phyloP scores from a whole-genome alignment of 2,888 invertebrate genomes.

The Nemurella pictetii region DNA sequence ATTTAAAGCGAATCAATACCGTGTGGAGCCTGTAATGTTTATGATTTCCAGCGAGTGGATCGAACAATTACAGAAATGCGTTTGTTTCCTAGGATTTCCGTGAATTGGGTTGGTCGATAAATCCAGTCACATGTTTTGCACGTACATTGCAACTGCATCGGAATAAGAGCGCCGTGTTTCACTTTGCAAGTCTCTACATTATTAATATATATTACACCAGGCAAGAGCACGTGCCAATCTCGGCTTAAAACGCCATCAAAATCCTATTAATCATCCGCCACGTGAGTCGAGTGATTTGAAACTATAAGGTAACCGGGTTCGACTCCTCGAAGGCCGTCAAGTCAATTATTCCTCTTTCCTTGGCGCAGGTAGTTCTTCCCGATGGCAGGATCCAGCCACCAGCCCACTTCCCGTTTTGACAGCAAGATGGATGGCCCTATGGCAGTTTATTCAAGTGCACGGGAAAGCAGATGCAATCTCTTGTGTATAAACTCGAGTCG shows the following conservation, averaged over 20 bases:
- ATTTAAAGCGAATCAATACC: not conserved
- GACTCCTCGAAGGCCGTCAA: not conserved
- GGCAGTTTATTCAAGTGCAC: not conserved
- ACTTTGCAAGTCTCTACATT: not conserved
- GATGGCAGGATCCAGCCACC: slow-evolving; percentile 2
- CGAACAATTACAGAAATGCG: not conserved
- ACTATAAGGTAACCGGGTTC: slow-evolving; percentile 9
- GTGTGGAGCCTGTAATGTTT: not conserved
- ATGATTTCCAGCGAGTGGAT: not conserved
- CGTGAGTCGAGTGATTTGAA: not conserved
- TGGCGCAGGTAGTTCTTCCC: slow-evolving; percentile 1
- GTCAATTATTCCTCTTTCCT: slow-evolving; percentile 22
- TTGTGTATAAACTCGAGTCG: not conserved
- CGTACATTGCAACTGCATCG: not conserved
- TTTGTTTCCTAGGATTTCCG: not conserved
- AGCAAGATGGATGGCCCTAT: slow-evolving; percentile 16
- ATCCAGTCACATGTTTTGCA: not conserved
- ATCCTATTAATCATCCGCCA: not conserved
- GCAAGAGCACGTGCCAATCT: not conserved
- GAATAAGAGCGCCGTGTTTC: not conserved
- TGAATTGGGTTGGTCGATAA: not conserved
- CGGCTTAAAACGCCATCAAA: slow-evolving; percentile 7
- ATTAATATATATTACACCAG: not conserved
- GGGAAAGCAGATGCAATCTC: slow-evolving; percentile 14
- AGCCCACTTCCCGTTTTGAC: not conserved